phyloP scores from a whole-genome alignment of 1,140 invertebrate genomes.

The Aphaenogaster rudis region DNA sequence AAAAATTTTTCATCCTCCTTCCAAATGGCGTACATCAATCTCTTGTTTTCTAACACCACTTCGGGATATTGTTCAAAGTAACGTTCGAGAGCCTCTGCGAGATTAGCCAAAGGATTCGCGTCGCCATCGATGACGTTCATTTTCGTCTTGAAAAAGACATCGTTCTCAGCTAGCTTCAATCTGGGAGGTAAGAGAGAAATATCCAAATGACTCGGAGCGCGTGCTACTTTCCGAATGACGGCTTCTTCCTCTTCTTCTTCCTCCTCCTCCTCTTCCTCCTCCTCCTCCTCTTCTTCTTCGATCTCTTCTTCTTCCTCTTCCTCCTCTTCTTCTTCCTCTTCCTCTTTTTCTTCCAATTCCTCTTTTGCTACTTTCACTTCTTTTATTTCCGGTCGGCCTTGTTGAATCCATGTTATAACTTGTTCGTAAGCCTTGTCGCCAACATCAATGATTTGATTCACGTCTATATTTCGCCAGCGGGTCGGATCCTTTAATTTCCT shows the following conservation, averaged over 20 bases:
- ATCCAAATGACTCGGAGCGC: constrained; percentile 74
- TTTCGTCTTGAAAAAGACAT: constrained; percentile 70
- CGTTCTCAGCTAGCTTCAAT: constrained; percentile 73
- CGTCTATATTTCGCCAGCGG: constrained; percentile 77
- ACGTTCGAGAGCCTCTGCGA: constrained; percentile 80
- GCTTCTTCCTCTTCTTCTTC: constrained; percentile 18
- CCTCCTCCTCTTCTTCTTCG: not conserved
- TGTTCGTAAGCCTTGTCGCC: constrained; percentile 73
- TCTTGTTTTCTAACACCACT: constrained; percentile 81
- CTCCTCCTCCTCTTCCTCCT: not conserved
- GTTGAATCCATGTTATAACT: constrained; percentile 73
- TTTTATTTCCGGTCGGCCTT: constrained; percentile 63
- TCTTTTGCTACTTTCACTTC: constrained; percentile 34
- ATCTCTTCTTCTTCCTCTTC: constrained; percentile 59
- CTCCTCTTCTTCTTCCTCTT: constrained; percentile 49
- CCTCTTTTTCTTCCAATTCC: constrained; percentile 62
- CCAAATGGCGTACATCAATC: constrained; percentile 81
- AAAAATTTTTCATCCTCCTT: constrained; percentile 74
- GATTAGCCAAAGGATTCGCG: constrained; percentile 78
- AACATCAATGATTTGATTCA: constrained; percentile 79
- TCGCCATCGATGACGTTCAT: constrained; percentile 74
- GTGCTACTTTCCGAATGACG: constrained; percentile 33
- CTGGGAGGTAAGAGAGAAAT: constrained; percentile 78
- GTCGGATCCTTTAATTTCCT: constrained; percentile 73
- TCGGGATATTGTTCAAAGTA: constrained; percentile 79